Percentiles rank a stretch among this genome's conserved stretches.
These are phyloP conservation scores for Agapornis roseicollis DNA, from an alignment of 2,113 vertebrate species.

Conservation along the genomic window DNA sequence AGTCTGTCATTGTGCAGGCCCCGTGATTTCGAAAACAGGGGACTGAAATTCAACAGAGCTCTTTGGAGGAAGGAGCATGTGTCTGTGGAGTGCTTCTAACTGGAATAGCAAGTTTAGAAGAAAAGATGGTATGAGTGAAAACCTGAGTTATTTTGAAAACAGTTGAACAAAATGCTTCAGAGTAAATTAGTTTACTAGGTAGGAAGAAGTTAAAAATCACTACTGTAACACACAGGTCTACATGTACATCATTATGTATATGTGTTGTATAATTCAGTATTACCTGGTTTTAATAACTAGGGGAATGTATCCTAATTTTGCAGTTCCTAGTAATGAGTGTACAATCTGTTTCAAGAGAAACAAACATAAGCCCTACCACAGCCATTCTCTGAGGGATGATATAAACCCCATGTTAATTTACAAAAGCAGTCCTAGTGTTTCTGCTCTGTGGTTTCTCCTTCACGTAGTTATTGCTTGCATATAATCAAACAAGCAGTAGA, in stretches of 20 bases:
- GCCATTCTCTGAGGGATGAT: not conserved
- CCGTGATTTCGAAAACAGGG: not conserved
- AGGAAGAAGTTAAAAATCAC: not conserved
- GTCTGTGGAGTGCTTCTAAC: not conserved
- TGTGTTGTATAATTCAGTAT: not conserved
- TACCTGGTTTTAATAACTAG: not conserved
- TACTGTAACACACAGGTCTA: not conserved
- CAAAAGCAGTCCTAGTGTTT: not conserved
- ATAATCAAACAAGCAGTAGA: not conserved
- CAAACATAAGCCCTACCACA: not conserved
- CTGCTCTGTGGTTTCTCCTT: not conserved
- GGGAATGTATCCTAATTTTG: not conserved
- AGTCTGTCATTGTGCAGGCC: rapidly evolving
- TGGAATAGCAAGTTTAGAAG: not conserved
- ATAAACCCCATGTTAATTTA: not conserved
- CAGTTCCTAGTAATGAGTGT: not conserved
- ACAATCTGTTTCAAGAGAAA: not conserved
- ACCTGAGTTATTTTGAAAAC: not conserved
- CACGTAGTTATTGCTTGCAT: not conserved
- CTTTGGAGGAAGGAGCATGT: not conserved
- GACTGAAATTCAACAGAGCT: not conserved
- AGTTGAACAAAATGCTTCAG: not conserved
- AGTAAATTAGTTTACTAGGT: not conserved
- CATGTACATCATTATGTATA: not conserved
- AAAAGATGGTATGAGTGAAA: not conserved